Conservation (phyloP, 1,140 invertebrate genomes). For the Cyrtorhinus lividipennis region DNA sequence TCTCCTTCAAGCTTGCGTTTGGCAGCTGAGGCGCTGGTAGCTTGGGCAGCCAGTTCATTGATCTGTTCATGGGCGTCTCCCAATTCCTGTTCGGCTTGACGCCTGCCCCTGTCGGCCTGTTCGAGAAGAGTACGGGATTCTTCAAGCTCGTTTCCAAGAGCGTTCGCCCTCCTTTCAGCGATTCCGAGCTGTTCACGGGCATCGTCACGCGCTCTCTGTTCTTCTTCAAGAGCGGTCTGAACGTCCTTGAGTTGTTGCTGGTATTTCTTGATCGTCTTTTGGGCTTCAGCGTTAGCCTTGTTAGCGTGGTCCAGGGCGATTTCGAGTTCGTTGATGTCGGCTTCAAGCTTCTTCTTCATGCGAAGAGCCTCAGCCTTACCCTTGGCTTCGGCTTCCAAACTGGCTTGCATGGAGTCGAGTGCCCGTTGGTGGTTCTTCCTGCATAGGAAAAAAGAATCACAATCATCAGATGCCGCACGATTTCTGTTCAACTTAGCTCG, state of each 20-base stretch:
- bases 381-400: conserved; percentile 95
- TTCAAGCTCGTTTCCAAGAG: conserved; percentile 88
- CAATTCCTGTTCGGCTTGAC: conserved; percentile 91
- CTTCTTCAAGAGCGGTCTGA: conserved; percentile 89
- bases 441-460: conserved; percentile 22
- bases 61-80: conserved; percentile 93
- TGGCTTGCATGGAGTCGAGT: conserved; percentile 98
- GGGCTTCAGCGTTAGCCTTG: conserved; percentile 94
- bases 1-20: conserved; percentile 98
- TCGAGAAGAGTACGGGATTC: conserved; percentile 89
- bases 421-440: conserved; percentile 99
- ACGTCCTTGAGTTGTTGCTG: conserved; percentile 93
- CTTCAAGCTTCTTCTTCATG: conserved; percentile 99
- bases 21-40: conserved; percentile 77
- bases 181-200: conserved; percentile 90
- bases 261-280: conserved; percentile 98
- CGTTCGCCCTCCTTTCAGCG: conserved; percentile 89
- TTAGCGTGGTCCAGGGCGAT: conserved; percentile 96
- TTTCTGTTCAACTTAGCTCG: too few relatives aligned
- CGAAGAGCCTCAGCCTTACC: conserved; percentile 97
- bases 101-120: conserved; percentile 90
- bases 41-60: conserved; percentile 86
- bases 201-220: conserved; percentile 92
- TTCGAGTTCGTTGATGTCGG: conserved; percentile 98
- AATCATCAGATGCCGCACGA: too few relatives aligned